Evolutionary conservation across 2,113 vertebrate species (phyloP).

Genomic region (Burhinus bistriatus): DNA sequence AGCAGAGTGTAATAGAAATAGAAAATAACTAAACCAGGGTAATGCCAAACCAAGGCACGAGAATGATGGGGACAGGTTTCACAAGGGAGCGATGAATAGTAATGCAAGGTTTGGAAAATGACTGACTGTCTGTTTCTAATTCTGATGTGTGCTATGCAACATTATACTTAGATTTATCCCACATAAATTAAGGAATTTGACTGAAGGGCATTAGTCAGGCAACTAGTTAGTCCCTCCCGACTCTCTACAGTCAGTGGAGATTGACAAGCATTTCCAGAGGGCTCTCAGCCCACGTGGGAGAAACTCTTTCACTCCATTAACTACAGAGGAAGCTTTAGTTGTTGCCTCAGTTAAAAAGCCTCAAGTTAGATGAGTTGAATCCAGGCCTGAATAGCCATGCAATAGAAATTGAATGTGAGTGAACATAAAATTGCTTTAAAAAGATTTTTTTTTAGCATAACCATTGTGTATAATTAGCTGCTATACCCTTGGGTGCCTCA

Average conservation of each 20-base stretch:
- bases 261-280: neutral
- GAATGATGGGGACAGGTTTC: neutral
- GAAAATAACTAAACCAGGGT: neutral
- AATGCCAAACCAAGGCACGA: neutral
- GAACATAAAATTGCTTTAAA: neutral
- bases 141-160: neutral
- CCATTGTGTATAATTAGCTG: neutral
- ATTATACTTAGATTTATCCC: neutral
- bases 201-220: neutral
- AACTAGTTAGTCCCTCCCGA: neutral
- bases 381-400: neutral
- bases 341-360: constrained; percentile 33
- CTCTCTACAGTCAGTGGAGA: neutral
- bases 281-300: neutral
- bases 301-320: constrained; percentile 39
- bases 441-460: neutral
- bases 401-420: neutral
- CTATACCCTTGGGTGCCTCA: neutral
- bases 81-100: neutral
- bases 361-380: neutral
- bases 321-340: neutral
- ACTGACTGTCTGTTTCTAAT: neutral
- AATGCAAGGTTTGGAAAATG: neutral
- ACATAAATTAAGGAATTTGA: neutral
- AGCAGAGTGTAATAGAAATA: neutral